phyloP scores from a whole-genome alignment of 2,797 vertebrate genomes.

The Delichon dasypus region DNA sequence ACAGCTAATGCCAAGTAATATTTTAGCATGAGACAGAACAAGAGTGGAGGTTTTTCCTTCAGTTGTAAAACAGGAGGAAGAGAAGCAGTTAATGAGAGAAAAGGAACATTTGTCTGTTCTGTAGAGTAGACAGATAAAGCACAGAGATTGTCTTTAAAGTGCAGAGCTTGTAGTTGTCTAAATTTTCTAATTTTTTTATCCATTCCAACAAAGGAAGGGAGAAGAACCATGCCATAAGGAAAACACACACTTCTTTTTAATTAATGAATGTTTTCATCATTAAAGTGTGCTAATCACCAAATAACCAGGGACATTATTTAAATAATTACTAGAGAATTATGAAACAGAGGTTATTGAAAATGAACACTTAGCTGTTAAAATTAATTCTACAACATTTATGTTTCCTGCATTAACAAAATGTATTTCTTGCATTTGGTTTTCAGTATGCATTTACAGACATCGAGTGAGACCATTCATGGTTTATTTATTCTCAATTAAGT shows the following conservation, averaged over 20 bases:
- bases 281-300: conserved; percentile 18
- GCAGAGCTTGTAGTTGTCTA: neutral
- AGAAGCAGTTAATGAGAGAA: neutral
- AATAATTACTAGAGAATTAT: conserved; percentile 13
- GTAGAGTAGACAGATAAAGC: neutral
- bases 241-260: neutral
- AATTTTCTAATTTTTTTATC: neutral
- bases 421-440: neutral
- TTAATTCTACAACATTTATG: conserved; percentile 15
- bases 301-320: neutral
- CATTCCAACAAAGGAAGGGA: neutral
- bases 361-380: neutral
- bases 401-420: neutral
- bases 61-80: neutral
- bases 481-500: conserved; percentile 19
- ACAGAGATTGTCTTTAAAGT: neutral
- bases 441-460: neutral
- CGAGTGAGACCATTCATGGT: neutral
- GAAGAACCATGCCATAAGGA: neutral
- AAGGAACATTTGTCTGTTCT: neutral
- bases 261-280: neutral
- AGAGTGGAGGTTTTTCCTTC: neutral
- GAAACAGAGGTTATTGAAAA: conserved; percentile 30
- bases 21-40: neutral
- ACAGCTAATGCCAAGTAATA: neutral